phyloP scores from a whole-genome alignment of 2,797 vertebrate genomes.

The Siniperca undulata region DNA sequence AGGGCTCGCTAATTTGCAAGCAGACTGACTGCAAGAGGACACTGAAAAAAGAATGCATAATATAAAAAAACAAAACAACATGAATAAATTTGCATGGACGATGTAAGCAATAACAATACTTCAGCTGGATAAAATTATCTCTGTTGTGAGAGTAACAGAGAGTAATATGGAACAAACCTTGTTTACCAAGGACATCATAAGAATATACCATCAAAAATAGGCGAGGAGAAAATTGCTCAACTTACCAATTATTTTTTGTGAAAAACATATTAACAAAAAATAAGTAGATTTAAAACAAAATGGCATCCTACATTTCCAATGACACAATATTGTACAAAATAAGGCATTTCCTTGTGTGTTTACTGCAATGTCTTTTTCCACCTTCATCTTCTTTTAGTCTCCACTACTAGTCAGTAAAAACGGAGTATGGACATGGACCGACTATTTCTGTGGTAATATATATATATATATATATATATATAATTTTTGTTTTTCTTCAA shows the following conservation, averaged over 20 bases:
- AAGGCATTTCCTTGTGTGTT: conserved; percentile 99
- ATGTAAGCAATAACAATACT: conserved; percentile 57
- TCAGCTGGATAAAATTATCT: conserved; percentile 64
- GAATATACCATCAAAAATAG: conserved; percentile 59
- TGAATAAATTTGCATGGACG: conserved; percentile 64
- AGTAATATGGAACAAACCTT: conserved; percentile 56
- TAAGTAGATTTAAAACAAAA: conserved; percentile 90
- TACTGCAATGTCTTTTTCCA: conserved; percentile 93
- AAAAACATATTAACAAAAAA: conserved; percentile 75
- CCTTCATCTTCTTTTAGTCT: conserved; percentile 84
- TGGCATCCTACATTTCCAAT: conserved; percentile 79
- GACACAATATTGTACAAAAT: conserved; percentile 99
- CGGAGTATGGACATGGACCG: conserved; percentile 90
- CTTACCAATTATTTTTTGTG: conserved; percentile 57
- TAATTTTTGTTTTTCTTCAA: conserved; percentile 74
- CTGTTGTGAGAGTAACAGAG: conserved; percentile 44
- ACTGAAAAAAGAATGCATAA: conserved; percentile 52
- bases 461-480: conserved; percentile 82
- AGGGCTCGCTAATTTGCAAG: conserved; percentile 68
- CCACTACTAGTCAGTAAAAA: conserved; percentile 86
- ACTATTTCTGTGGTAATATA: conserved; percentile 85
- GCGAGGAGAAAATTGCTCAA: conserved; percentile 52
- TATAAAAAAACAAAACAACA: conserved; percentile 54
- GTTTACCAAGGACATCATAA: conserved; percentile 55
- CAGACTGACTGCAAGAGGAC: conserved; percentile 53